A percentile compares a stretch with the other conserved stretches of the same genome.
phyloP scores from a whole-genome alignment of 2,113 vertebrate genomes.

The Aldabrachelys gigantea region DNA sequence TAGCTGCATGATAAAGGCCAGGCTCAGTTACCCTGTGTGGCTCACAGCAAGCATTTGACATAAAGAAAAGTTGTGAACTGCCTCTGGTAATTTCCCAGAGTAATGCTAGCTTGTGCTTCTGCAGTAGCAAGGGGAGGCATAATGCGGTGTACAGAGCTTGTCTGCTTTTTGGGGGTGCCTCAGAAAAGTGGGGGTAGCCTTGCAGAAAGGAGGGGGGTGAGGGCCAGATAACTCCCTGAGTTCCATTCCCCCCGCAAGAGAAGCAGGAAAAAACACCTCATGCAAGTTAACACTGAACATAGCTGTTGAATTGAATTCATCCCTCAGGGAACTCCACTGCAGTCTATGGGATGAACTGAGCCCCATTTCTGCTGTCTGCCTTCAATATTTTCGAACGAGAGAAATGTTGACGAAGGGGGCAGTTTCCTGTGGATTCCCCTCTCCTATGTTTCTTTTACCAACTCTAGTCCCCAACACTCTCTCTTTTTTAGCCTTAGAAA shows the following conservation, averaged over 20 bases:
- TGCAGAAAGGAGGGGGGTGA: conserved; percentile 50
- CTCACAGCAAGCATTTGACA: not conserved
- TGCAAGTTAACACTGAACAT: not conserved
- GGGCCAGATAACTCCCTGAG: conserved; percentile 7
- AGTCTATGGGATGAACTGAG: not conserved
- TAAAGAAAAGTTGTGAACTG: not conserved
- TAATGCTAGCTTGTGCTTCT: not conserved
- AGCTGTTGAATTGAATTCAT: not conserved
- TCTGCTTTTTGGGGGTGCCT: not conserved
- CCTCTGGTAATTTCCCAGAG: not conserved
- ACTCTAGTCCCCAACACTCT: not conserved
- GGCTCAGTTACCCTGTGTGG: rapidly evolving
- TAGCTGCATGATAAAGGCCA: not conserved
- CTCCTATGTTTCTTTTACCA: not conserved
- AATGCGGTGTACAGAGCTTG: not conserved
- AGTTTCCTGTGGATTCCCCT: not conserved
- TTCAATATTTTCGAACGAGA: not conserved
- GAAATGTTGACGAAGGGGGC: not conserved
- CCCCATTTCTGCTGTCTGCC: not conserved
- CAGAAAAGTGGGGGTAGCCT: not conserved
- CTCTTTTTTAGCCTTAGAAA: not conserved
- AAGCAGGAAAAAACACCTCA: conserved; percentile 12
- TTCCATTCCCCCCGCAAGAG: conserved; percentile 23
- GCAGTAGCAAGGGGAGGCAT: no score
- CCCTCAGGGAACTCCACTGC: not conserved